Evolutionary conservation across 1,140 invertebrate genomes (phyloP), one percentile per base, ranked within the genome.

Genomic region (Papilio helenus): DNA sequence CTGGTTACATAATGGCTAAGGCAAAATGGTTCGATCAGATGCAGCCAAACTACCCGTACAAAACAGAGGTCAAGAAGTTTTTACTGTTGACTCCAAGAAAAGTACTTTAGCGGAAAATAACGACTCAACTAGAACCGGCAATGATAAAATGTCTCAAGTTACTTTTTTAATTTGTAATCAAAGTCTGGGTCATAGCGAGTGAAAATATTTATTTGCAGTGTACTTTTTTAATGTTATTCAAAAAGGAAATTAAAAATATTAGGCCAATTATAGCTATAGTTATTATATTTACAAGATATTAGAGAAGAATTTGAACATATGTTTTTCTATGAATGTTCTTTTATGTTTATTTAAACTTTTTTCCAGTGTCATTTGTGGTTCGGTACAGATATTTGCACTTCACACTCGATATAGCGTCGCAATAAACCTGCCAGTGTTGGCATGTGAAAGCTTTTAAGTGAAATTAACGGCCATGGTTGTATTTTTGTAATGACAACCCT

Each of bases 371-470:
- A 55, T 55, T 55, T 55, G 18, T 20, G 51, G 18, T n/a, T 55
- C 9, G 51, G 18, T 55, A 61, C 58, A 61, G 20, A 23, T 61
- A 26, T 61, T 61, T 61, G 23, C 58, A 61, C 23, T 61, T 14
- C 23, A 61, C 58, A 61, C 2, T 26, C 58, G 20, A 61, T 61
- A 29, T 61, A 9, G 9, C 10, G 10, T 26, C 12, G 12, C 23
- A 26, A 61, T 61, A 61, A 61, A 61, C 58, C 58, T 61, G 58
- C 10, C 58, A 61, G 58, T 26, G 10, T 23, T 26, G 58, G 58
- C 58, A 61, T 26, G 20, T 61, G 12, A 61, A 61, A 26, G 23
- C 58, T 61, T 61, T 61, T 61, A 26, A 61, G 55, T 61, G n/a
- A 58, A 58, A 58, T 58, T 58, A 23, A 58, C 55, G n/a, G n/a